Evolutionary conservation across 1,140 invertebrate species (phyloP).

Genomic region (Microvelia longipes): DNA sequence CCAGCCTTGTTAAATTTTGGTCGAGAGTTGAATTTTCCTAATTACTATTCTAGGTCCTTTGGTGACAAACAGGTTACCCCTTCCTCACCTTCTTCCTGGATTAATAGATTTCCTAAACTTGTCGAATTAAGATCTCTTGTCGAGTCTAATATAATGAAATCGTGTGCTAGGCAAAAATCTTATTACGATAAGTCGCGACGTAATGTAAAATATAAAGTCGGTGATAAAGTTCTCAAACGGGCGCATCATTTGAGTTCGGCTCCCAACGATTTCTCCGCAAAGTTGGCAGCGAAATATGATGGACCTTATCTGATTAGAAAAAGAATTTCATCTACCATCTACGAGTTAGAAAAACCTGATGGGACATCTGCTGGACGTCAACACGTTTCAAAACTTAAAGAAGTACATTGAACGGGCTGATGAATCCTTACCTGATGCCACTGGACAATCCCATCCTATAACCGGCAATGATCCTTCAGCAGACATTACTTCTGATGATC

Average conservation of each 20-base stretch:
- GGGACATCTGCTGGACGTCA: not conserved
- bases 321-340: not conserved
- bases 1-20: not conserved
- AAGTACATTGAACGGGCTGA: not conserved
- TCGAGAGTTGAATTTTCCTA: not conserved
- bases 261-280: not conserved
- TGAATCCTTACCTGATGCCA: not conserved
- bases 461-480: not conserved
- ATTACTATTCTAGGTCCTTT: constrained; percentile 18
- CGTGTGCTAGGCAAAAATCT: not conserved
- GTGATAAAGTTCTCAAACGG: not conserved
- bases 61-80: constrained; percentile 23
- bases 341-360: not conserved
- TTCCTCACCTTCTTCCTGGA: not conserved
- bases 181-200: not conserved
- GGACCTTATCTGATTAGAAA: not conserved
- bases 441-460: not conserved
- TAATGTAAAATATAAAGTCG: not conserved
- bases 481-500: not conserved
- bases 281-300: not conserved
- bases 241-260: not conserved
- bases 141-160: not conserved
- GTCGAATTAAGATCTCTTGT: not conserved
- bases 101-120: not conserved
- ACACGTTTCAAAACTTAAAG: not conserved